Percentiles rank a stretch among this genome's conserved stretches.
Conservation (phyloP, 2,888 invertebrate species). For the Heliconius hortense region DNA sequence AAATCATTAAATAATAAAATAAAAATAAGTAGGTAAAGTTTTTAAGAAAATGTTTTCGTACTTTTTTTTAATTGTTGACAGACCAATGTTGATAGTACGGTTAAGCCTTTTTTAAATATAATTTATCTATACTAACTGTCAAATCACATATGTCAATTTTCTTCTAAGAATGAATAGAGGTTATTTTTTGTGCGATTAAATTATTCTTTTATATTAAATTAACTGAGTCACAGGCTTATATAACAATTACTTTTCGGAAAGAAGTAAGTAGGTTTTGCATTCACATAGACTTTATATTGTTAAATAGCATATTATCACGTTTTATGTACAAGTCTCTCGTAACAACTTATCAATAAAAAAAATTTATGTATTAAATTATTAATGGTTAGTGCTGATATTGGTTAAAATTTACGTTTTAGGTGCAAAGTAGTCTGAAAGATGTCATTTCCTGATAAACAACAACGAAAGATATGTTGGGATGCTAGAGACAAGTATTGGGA, state of each 20-base stretch:
- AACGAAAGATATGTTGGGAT: constrained; percentile 91
- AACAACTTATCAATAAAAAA: constrained; percentile 6
- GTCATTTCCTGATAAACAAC: constrained; percentile 91
- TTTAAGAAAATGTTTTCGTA: neutral
- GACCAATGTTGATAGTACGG: neutral
- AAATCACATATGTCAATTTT: constrained; percentile 13
- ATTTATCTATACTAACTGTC: constrained; percentile 7
- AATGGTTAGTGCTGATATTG: constrained; percentile 21
- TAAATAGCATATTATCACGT: neutral
- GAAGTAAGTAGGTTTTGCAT: constrained; percentile 7
- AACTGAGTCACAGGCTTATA: neutral
- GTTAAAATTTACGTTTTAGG: constrained; percentile 39
- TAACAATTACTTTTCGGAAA: neutral
- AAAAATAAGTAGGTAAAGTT: neutral
- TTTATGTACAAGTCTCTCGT: neutral
- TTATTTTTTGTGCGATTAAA: constrained; percentile 7
- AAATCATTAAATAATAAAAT: constrained; percentile 10
- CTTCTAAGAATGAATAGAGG: neutral
- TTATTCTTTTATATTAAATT: constrained; percentile 18
- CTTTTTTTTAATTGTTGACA: neutral
- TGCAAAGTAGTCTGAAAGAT: constrained; percentile 69
- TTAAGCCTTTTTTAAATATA: neutral
- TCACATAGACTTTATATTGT: neutral
- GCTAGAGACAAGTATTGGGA: constrained; percentile 94
- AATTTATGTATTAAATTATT: constrained; percentile 6